Evolutionary conservation across 2,888 invertebrate species (phyloP).

Genomic region (Pandemis cinnamomeana): DNA sequence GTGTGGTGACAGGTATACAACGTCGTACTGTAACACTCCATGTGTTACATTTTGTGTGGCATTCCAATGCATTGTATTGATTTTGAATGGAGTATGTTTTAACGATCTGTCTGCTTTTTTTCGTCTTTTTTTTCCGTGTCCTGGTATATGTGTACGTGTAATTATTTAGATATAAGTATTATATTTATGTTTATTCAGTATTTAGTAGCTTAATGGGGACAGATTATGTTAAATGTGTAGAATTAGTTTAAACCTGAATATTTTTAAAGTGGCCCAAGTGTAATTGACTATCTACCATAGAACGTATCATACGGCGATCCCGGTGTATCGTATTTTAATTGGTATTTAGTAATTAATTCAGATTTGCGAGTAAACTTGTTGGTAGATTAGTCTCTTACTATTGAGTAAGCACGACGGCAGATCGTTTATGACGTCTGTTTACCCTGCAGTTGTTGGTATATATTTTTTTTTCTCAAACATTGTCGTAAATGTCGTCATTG

Average conservation of each 20-base stretch:
- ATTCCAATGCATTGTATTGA: slow-evolving; percentile 1
- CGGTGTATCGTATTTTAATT: no score
- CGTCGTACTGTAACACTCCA: no score
- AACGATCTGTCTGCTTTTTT: slow-evolving; percentile 21
- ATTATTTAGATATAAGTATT: slow-evolving; percentile 6
- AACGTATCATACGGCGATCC: no score
- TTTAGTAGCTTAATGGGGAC: slow-evolving; percentile 16
- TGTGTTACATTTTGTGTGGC: no score
- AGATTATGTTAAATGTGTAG: slow-evolving; percentile 10
- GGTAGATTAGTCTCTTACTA: background rate
- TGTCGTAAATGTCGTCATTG: no score
- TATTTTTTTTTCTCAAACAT: no score
- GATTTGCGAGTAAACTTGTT: background rate
- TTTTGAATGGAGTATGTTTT: slow-evolving; percentile 23
- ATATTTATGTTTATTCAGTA: slow-evolving; percentile 6
- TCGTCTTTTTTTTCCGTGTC: background rate
- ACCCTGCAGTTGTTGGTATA: no score
- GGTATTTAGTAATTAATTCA: no score
- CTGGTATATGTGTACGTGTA: slow-evolving; percentile 10
- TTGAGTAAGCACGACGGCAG: no score
- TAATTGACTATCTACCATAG: background rate
- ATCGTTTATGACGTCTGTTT: no score
- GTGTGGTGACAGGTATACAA: no score
- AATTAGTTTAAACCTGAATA: background rate
- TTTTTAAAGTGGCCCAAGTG: background rate